Conservation (phyloP, 2,888 invertebrate genomes). For the Xestia sexstrigata region DNA sequence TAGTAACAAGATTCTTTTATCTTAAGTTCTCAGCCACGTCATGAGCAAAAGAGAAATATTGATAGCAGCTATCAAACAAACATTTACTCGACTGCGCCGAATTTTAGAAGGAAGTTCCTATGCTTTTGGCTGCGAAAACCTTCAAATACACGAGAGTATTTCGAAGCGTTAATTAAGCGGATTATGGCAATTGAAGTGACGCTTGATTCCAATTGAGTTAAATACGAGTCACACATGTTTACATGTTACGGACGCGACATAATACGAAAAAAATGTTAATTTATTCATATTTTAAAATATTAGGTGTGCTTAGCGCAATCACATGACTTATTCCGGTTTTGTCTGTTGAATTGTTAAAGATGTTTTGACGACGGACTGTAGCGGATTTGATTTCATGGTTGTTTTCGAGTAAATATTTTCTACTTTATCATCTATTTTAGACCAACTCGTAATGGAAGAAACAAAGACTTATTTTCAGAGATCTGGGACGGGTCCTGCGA, state of each 20-base stretch:
- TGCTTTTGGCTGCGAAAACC: background rate
- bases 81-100: background rate
- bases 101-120: slow-evolving; percentile 1
- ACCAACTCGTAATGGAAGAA: background rate
- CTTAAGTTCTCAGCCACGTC: slow-evolving; percentile 20
- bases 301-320: background rate
- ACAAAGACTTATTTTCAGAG: background rate
- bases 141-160: background rate
- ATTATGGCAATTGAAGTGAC: slow-evolving; percentile 21
- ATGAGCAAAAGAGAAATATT: slow-evolving; percentile 23
- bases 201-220: slow-evolving; percentile 3
- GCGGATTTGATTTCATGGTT: slow-evolving; percentile 16
- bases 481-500: background rate
- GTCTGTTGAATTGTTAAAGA: slow-evolving; percentile 4
- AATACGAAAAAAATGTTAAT: slow-evolving; percentile 12
- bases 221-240: background rate
- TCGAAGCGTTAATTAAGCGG: slow-evolving; percentile 3
- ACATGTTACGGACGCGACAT: background rate
- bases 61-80: slow-evolving; percentile 29
- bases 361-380: slow-evolving; percentile 8
- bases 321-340: slow-evolving; percentile 19
- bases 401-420: slow-evolving; percentile 7
- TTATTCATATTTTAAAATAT: slow-evolving; percentile 10
- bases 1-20: slow-evolving; percentile 33
- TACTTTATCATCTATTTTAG: background rate